These are phyloP conservation scores for Passer montanus DNA, from an alignment of 2,113 vertebrate species.

Conservation along the genomic window DNA sequence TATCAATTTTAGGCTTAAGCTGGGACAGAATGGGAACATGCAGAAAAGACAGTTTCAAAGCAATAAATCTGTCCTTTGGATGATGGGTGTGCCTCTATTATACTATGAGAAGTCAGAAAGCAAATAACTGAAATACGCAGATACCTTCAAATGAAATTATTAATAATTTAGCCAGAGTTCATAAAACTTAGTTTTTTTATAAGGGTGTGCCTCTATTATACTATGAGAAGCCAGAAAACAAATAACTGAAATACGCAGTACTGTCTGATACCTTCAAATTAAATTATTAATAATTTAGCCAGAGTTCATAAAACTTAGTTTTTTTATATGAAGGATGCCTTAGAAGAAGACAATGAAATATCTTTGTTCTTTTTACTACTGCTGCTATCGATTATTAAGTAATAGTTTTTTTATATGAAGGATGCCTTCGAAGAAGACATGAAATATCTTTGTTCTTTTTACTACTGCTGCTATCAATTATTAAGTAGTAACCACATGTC, in stretches of 20 bases:
- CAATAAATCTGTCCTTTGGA: background rate
- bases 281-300: constrained; percentile 1
- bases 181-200: too few relatives aligned
- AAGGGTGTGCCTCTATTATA: background rate
- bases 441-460: background rate
- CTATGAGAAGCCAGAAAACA: background rate
- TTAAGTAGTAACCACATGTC: background rate
- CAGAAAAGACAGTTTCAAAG: background rate
- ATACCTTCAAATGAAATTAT: background rate
- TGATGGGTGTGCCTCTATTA: background rate
- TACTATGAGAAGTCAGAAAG: background rate
- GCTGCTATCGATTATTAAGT: background rate
- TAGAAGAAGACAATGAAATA: background rate
- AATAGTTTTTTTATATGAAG: too few relatives aligned
- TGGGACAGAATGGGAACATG: background rate
- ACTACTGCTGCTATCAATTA: background rate
- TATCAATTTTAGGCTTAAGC: background rate
- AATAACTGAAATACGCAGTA: background rate
- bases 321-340: background rate
- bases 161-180: constrained; percentile 6
- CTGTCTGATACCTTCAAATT: background rate
- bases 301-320: background rate
- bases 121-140: background rate
- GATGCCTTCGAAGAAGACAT: too few relatives aligned
- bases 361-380: background rate